Percentiles rank a stretch among this genome's conserved stretches.
These are phyloP conservation scores for Caenorhabditis sp. DNA, from an alignment of 2,888 invertebrate species.

Conservation along the genomic window DNA sequence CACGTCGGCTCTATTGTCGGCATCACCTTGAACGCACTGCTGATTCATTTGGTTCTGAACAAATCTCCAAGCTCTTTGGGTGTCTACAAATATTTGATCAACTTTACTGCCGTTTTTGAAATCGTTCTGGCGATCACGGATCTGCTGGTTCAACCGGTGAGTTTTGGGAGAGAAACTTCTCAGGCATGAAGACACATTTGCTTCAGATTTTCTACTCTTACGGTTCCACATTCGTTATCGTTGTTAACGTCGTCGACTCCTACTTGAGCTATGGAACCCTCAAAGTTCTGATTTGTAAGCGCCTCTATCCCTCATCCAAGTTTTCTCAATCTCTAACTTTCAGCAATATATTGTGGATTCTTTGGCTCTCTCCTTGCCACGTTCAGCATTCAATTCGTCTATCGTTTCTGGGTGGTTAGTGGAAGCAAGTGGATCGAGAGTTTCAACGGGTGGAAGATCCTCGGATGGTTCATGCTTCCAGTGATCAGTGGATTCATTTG, in stretches of 20 bases:
- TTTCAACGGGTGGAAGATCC: slow-evolving; percentile 22
- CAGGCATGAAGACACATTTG: too few relatives aligned
- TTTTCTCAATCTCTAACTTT: neutral
- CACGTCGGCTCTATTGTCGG: neutral
- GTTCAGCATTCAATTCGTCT: slow-evolving; percentile 41
- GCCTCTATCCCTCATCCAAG: too few relatives aligned
- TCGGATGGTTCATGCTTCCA: slow-evolving; percentile 21
- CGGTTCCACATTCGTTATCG: slow-evolving; percentile 32
- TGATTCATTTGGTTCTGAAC: slow-evolving; percentile 8
- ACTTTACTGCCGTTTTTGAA: slow-evolving; percentile 4
- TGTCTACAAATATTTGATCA: slow-evolving; percentile 24
- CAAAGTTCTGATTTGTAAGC: slow-evolving; percentile 31
- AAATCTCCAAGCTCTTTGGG: slow-evolving; percentile 32
- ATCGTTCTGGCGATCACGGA: slow-evolving; percentile 24
- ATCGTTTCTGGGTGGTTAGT: slow-evolving; percentile 35
- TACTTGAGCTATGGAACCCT: slow-evolving; percentile 6
- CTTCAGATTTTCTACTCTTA: slow-evolving; percentile 26
- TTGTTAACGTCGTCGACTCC: slow-evolving; percentile 23
- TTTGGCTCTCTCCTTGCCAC: slow-evolving; percentile 39
- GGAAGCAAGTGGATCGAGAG: slow-evolving; percentile 16
- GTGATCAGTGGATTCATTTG: slow-evolving; percentile 1
- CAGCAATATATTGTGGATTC: slow-evolving; percentile 24
- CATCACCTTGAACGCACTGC: neutral
- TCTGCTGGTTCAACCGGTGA: slow-evolving; percentile 28
- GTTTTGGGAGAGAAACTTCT: neutral